Base-by-base conservation (phyloP, 2,888 invertebrate species). In the Carcina quercana region DNA sequence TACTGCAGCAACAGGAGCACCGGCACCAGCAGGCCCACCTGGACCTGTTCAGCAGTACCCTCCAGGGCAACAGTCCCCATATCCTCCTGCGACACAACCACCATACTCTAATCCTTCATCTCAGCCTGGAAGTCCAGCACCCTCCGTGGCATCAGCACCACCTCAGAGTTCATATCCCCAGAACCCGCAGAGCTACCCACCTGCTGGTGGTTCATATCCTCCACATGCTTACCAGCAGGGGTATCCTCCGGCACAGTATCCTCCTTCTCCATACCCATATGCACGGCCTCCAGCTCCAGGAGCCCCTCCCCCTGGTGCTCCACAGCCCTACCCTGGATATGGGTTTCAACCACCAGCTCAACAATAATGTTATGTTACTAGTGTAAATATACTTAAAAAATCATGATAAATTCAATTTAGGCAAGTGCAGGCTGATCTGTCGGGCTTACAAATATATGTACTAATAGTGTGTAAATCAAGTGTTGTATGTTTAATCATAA, bases 321-420 rank as follows among this genome's bases (percentile, higher is more conserved):
- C 92, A 4, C 90, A 92, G 43, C 89, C 90, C 37, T 94, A 94
- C 60, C 89, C 87, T 5, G 90, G 92, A 21, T 93, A 93, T 61
- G 89, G 91, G 30, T 93, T 92, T 60, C 93, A 93, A 53, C 93
- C 93, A 39, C 91, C 92, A 29, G 86, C 89, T 15, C 90, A 91
- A 64, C 90, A 88, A 52, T 76, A 63, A n/a, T n/a, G n/a, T n/a
- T n/a, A n/a, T n/a, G n/a, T n/a, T n/a, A n/a, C n/a, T 26, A 17
- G 26, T 30, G n/a, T 14, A 29, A 22, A 29, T 4, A 30, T 22
- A n/a, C n/a, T n/a, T n/a, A n/a, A n/a, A n/a, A n/a, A n/a, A n/a
- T n/a, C n/a, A n/a, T n/a, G n/a, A n/a, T n/a, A n/a, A n/a, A n/a
- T n/a, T n/a, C n/a, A n/a, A n/a, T n/a, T n/a, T n/a, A n/a, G n/a